phyloP scores from a whole-genome alignment of 2,888 invertebrate genomes.

The Aproaerema taeniolella region DNA sequence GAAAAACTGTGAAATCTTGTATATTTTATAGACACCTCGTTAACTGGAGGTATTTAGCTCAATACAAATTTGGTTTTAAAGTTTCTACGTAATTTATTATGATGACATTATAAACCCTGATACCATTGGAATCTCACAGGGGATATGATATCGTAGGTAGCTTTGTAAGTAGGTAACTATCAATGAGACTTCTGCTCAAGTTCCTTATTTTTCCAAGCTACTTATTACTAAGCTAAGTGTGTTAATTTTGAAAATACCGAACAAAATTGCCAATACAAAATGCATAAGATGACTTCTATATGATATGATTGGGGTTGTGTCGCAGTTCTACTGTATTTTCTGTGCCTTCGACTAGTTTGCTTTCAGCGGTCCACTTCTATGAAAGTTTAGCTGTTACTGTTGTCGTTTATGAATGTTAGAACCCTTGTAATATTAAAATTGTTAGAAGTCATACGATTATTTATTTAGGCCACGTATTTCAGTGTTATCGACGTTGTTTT shows the following conservation, averaged over 20 bases:
- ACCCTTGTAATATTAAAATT: conserved; percentile 24
- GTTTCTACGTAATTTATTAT: conserved; percentile 18
- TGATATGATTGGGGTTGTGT: conserved; percentile 50
- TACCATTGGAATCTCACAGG: conserved; percentile 34
- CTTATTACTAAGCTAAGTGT: conserved; percentile 1
- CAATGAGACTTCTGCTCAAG: background rate
- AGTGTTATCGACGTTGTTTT: conserved; percentile 24
- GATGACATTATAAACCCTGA: conserved; percentile 3
- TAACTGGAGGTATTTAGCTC: conserved; percentile 29
- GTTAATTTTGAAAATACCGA: conserved; percentile 25
- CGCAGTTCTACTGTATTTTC: conserved; percentile 52
- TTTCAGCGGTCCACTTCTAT: conserved; percentile 47
- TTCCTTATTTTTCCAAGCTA: conserved; percentile 8
- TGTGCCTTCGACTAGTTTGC: conserved; percentile 63
- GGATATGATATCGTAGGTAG: background rate
- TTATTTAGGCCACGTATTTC: conserved; percentile 14
- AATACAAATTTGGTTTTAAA: no score
- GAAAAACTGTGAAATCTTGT: conserved; percentile 58
- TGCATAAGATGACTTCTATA: conserved; percentile 26
- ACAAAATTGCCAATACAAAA: conserved; percentile 20
- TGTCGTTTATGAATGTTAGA: conserved; percentile 30
- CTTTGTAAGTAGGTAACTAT: background rate
- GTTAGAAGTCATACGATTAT: conserved; percentile 13
- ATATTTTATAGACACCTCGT: conserved; percentile 29
- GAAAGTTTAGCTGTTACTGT: conserved; percentile 39